Base-by-base conservation (phyloP, 2,888 invertebrate species). In the Hemicrepidius hirtus region DNA sequence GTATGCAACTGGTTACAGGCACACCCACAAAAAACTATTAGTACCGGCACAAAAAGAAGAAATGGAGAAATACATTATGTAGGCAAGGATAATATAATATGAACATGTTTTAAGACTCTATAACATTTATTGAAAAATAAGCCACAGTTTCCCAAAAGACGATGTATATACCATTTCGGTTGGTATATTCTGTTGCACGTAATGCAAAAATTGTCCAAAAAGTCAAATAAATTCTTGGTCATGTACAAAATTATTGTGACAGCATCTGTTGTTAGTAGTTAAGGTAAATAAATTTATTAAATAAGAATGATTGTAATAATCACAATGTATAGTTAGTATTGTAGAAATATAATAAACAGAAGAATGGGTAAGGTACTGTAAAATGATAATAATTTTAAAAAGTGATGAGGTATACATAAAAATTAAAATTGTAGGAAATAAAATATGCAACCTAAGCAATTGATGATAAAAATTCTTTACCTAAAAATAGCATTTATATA, bases 51-150 rank as follows among this genome's bases (percentile, higher is more conserved):
- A n/a, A n/a, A n/a, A n/a, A n/a, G n/a, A n/a, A n/a, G n/a, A n/a
- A n/a, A n/a, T n/a, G n/a, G n/a, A n/a, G n/a, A n/a, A n/a, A n/a
- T n/a, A n/a, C n/a, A n/a, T n/a, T n/a, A n/a, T n/a, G n/a, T n/a
- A n/a, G 40, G 2, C 7, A 5, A 24, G 24, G 24, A 3, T 24
- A 5, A 24, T 13, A 40, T 40, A 40, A 40, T 40, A 40, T 13
- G n/a, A n/a, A n/a, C 13, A n/a, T 40, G 40, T 13, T 18, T 46
- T 16, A 16, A 44, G 46, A 40, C 2, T 46, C 20, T 46, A 46
- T 53, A 67, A 71, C 71, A 67, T 71, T 71, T 71, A 71, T 71
- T 71, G 44, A 67, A 71, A 71, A 71, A 71, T 71, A 71, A 71
- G 67, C 71, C 71, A 68, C 62, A 67, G 46, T 71, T 53, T 63